phyloP scores from a whole-genome alignment of 2,113 vertebrate species.

The Crocuta crocuta region DNA sequence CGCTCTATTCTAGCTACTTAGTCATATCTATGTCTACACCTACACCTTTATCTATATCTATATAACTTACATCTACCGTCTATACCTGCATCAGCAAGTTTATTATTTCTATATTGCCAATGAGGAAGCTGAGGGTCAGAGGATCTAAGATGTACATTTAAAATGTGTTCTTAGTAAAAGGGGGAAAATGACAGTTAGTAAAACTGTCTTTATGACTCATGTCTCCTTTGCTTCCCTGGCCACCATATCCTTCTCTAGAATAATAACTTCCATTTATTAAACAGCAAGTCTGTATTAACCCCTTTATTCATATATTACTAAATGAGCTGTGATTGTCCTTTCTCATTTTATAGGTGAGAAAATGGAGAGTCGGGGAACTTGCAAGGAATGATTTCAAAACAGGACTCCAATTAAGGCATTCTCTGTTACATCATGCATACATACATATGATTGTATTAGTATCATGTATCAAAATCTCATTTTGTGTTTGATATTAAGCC shows the following conservation, averaged over 20 bases:
- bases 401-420: background rate
- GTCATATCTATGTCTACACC: background rate
- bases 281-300: background rate
- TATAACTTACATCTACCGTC: background rate
- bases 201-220: background rate
- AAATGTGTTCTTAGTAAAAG: background rate
- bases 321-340: background rate
- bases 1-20: background rate
- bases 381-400: background rate
- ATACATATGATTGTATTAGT: background rate
- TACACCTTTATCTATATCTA: background rate
- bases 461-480: background rate
- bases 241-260: background rate
- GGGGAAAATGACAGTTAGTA: background rate
- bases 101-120: background rate
- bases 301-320: background rate
- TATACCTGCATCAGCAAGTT: background rate
- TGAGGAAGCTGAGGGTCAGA: background rate
- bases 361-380: background rate
- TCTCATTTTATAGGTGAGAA: background rate
- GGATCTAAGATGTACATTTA: background rate
- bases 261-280: conserved; percentile 3
- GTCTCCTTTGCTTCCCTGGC: background rate
- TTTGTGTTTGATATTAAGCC: background rate
- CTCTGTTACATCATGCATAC: background rate